A percentile compares a stretch with the other conserved stretches of the same genome.
These are phyloP conservation scores for Geopemphigus sp. DNA, from an alignment of 1,140 invertebrate species.

Conservation along the genomic window DNA sequence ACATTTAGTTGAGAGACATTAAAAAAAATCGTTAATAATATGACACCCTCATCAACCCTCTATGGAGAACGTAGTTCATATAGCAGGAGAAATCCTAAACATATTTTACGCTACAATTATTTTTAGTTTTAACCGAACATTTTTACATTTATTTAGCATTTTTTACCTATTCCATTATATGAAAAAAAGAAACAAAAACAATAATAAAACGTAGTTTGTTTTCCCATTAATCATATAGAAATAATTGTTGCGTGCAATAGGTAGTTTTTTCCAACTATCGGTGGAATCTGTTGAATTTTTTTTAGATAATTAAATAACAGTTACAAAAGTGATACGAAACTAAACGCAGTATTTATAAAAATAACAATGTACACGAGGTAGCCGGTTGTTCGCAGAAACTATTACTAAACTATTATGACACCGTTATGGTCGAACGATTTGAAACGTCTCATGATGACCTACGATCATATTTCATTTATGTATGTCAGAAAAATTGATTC, in stretches of 20 bases:
- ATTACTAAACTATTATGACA: background rate
- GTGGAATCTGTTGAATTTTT: background rate
- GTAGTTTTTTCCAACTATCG: background rate
- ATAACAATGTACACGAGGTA: constrained; percentile 17
- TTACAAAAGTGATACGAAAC: background rate
- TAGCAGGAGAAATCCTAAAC: no score
- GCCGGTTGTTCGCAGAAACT: background rate
- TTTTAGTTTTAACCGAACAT: no score
- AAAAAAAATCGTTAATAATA: no score
- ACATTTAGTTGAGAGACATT: no score
- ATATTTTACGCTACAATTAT: no score
- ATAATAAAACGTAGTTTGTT: background rate
- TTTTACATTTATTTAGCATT: background rate
- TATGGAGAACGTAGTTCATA: no score
- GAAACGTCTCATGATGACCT: background rate
- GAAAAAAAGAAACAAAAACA: no score
- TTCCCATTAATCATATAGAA: constrained; percentile 2
- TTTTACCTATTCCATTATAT: background rate
- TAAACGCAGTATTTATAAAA: background rate
- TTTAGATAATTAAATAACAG: constrained; percentile 1
- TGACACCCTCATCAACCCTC: no score
- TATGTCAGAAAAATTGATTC: background rate
- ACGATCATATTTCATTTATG: constrained; percentile 1
- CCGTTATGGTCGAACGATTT: constrained; percentile 14
- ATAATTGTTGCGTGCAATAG: background rate